Evolutionary conservation across 2,888 invertebrate species (phyloP).

Genomic region (Luffia ferchaultella): DNA sequence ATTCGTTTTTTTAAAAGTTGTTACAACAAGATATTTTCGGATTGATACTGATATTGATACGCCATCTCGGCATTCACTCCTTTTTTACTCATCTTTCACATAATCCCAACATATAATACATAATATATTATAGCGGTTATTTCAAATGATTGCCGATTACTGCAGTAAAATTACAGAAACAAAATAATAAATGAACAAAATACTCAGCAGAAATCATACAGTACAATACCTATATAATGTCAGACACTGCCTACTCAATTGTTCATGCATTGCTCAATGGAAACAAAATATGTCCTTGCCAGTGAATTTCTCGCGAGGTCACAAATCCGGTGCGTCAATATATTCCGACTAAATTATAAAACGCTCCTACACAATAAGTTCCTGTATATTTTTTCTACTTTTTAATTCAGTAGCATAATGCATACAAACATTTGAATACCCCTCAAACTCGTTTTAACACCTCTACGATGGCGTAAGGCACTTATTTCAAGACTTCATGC

Average conservation of each 20-base stretch:
- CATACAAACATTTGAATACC: background rate
- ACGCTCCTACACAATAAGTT: background rate
- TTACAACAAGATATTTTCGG: no score
- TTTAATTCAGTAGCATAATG: background rate
- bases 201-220: no score
- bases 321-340: background rate
- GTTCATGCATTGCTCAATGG: background rate
- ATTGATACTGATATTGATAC: no score
- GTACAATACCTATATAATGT: no score
- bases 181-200: no score
- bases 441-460: background rate
- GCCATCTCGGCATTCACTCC: no score
- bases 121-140: no score
- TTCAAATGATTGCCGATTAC: no score
- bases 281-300: background rate
- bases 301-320: background rate
- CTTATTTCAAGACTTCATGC: background rate
- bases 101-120: no score
- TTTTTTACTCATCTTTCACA: no score
- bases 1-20: no score
- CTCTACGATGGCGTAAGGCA: background rate
- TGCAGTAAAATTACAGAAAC: no score
- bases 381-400: background rate
- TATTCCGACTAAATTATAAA: background rate
- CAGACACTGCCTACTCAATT: background rate